These are phyloP conservation scores for Toxostoma redivivum DNA, from an alignment of 2,113 vertebrate species.

Conservation along the genomic window DNA sequence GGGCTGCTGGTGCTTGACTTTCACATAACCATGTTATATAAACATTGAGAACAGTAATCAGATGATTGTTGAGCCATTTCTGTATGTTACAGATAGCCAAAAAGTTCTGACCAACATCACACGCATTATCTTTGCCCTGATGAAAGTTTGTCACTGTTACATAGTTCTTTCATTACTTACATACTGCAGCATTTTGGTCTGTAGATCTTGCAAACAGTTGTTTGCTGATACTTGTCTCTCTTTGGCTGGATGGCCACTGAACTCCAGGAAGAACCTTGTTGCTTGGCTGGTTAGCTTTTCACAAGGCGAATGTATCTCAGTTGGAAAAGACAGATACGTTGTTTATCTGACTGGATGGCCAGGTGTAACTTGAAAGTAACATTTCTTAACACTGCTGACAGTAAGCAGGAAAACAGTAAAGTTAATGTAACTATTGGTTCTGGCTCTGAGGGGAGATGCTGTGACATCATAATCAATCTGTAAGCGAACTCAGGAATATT, in stretches of 20 bases:
- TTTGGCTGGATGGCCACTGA: not conserved
- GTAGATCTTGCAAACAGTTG: not conserved
- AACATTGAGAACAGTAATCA: not conserved
- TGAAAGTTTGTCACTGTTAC: not conserved
- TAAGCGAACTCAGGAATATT: not conserved
- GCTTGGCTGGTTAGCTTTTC: not conserved
- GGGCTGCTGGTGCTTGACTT: not conserved
- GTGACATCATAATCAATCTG: not conserved
- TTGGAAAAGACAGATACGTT: not conserved
- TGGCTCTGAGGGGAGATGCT: not conserved
- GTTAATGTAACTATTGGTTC: not conserved
- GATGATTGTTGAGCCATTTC: not conserved
- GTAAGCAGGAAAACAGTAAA: not conserved
- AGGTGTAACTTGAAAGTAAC: not conserved
- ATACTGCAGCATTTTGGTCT: not conserved
- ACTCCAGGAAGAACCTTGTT: accelerated
- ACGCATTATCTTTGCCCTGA: not conserved
- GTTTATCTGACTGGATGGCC: not conserved
- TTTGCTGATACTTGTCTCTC: not conserved
- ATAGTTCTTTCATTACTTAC: not conserved
- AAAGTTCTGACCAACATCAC: not conserved
- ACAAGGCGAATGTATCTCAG: not conserved
- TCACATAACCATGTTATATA: not conserved
- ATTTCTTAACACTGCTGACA: not conserved
- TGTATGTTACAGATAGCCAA: not conserved